Percentiles rank a stretch among this genome's conserved stretches.
Evolutionary conservation across 2,888 invertebrate species (phyloP).

Genomic region (Hirtodrosophila histrioides): DNA sequence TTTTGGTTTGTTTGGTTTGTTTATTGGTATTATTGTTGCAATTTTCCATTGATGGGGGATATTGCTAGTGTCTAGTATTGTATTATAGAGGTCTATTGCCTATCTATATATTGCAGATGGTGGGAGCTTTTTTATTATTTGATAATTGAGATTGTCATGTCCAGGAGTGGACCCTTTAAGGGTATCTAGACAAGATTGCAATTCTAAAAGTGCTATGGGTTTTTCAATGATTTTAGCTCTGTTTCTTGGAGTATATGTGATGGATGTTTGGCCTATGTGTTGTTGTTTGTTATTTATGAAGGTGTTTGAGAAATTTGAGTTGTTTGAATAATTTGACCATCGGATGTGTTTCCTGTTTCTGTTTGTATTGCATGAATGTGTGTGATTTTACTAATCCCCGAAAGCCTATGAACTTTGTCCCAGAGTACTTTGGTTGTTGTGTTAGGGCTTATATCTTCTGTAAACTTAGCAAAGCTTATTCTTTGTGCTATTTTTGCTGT

Average conservation of each 20-base stretch:
- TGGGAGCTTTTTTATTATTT: background rate
- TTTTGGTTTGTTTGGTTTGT: conserved; percentile 22
- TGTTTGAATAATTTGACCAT: no score
- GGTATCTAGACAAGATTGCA: conserved; percentile 2
- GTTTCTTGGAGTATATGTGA: conserved; percentile 6
- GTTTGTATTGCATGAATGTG: no score
- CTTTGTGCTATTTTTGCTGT: conserved; percentile 21
- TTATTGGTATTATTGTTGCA: conserved; percentile 12
- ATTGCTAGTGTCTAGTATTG: background rate
- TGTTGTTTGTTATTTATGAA: background rate
- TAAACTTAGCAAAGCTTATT: background rate
- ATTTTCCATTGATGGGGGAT: conserved; percentile 15
- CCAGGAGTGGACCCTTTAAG: conserved; percentile 2
- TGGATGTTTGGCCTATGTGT: conserved; percentile 4
- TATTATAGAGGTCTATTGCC: no score
- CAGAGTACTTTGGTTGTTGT: background rate
- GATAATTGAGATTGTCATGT: background rate
- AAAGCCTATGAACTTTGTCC: background rate
- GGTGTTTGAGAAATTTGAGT: background rate
- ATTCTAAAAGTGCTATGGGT: conserved; percentile 2
- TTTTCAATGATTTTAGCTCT: conserved; percentile 16
- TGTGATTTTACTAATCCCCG: no score
- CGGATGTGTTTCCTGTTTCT: no score
- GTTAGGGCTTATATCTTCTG: conserved; percentile 1
- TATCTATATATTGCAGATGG: no score